Evolutionary conservation across 2,888 invertebrate genomes (phyloP).

Genomic region (Ichneumoninae sp.): DNA sequence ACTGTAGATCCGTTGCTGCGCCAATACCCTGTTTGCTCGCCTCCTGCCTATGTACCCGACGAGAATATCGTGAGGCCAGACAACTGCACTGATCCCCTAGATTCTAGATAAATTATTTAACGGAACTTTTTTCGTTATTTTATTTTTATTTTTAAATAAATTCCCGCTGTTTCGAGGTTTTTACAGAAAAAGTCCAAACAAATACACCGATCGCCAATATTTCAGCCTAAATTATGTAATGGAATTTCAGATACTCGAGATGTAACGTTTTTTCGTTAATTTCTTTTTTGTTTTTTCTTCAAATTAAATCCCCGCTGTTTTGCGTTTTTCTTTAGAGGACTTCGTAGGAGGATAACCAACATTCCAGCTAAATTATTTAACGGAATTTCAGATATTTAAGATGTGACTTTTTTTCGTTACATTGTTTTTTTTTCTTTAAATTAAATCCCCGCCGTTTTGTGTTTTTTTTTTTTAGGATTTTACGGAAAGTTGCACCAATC

Average conservation of each 20-base stretch:
- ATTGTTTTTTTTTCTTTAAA: background rate
- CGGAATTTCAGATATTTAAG: background rate
- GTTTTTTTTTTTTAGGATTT: no score
- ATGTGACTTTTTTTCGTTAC: background rate
- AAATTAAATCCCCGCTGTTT: no score
- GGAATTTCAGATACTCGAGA: conserved; percentile 4
- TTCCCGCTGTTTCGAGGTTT: no score
- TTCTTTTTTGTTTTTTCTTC: background rate
- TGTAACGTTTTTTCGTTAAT: background rate
- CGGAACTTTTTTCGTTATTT: background rate
- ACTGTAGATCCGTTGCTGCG: conserved; percentile 30
- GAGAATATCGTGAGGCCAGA: conserved; percentile 50
- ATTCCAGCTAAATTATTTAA: conserved; percentile 1
- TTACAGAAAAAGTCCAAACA: conserved; percentile 7
- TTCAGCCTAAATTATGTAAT: conserved; percentile 7
- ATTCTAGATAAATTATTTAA: conserved; percentile 24
- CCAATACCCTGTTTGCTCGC: background rate
- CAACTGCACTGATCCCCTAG: conserved; percentile 37
- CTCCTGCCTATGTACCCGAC: conserved; percentile 18
- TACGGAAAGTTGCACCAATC: conserved; percentile 26
- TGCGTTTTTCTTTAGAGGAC: background rate
- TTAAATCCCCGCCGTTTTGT: no score
- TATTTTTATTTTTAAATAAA: background rate
- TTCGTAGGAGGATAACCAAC: background rate
- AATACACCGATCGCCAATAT: conserved; percentile 27